Evolutionary conservation across 2,888 invertebrate genomes (phyloP).

Genomic region (Zootermopsis nevadensis): DNA sequence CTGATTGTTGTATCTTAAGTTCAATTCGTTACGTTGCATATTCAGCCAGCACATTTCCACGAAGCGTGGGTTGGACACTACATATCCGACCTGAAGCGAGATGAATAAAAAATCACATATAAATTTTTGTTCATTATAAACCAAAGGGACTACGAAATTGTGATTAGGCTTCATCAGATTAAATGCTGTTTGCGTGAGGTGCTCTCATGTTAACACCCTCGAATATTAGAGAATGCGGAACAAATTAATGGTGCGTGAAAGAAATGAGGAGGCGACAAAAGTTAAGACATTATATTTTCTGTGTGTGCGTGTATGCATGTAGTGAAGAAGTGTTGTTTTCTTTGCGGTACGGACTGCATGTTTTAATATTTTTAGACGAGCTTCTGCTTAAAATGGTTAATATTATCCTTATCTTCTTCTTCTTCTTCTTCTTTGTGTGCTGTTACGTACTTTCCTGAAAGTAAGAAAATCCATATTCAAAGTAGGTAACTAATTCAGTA

Average conservation of each 20-base stretch:
- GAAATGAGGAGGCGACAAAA: neutral
- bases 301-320: no score
- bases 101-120: conserved; percentile 28
- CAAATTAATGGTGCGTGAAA: neutral
- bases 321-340: no score
- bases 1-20: no score
- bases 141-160: conserved; percentile 21
- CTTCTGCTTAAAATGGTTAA: no score
- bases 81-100: conserved; percentile 15
- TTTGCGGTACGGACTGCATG: no score
- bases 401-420: no score
- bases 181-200: neutral
- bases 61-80: neutral
- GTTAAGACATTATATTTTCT: neutral
- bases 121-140: conserved; percentile 30
- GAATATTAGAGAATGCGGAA: neutral
- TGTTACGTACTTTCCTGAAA: no score
- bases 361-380: no score
- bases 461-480: no score
- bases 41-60: neutral
- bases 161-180: conserved; percentile 23
- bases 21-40: neutral
- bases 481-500: no score
- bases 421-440: no score
- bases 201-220: neutral